Base-by-base conservation (phyloP, 53 echinoderm and acorn worm genomes). In the Luidia sarsii region DNA sequence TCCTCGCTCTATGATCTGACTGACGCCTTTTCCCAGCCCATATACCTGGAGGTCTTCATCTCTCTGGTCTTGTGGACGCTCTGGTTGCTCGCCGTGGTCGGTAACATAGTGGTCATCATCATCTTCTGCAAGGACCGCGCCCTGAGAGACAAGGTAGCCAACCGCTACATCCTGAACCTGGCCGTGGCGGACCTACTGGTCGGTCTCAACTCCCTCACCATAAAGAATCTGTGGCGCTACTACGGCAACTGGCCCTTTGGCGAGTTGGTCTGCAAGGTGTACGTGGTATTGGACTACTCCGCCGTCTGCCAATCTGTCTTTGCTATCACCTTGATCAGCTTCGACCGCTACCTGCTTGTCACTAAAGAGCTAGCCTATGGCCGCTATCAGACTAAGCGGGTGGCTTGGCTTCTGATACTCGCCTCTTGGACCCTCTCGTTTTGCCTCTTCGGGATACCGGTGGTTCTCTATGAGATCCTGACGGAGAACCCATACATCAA, bases 211-310 rank as follows among this genome's bases (percentile, higher is more conserved):
- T 50, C 73, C 0, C 25, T 75, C 13, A 75, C 60, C 7, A 57
- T 75, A 33, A 57, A 24, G 57, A 75, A 75, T 22, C 13, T 75
- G 13, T 59, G 60, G 75, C 38, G 75, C 23, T 57, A 75, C 59
- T 75, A 57, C 30, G 59, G 57, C 50, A 75, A 57, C 46, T 72
- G 73, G 73, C 73, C 73, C 21, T 75, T 75, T 23, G 75, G 75
- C 9, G 60, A 75, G 60, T 37, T 22, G 24, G 1, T 75, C 27
- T 75, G 75, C 45, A 75, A 75, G 50, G 15, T 75, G 30, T 57
- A 50, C 39, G 30, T 75, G 21, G 41, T 59, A 0, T 21, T 75
- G 24, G 75, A 75, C 46, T 57, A 75, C 46, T 10, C 75, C 13
- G 38, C 60, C 13, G 60, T 50, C 28, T 56, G 39, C 25, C 75